Conservation (phyloP, 2,797 vertebrate species). For the Emys orbicularis region DNA sequence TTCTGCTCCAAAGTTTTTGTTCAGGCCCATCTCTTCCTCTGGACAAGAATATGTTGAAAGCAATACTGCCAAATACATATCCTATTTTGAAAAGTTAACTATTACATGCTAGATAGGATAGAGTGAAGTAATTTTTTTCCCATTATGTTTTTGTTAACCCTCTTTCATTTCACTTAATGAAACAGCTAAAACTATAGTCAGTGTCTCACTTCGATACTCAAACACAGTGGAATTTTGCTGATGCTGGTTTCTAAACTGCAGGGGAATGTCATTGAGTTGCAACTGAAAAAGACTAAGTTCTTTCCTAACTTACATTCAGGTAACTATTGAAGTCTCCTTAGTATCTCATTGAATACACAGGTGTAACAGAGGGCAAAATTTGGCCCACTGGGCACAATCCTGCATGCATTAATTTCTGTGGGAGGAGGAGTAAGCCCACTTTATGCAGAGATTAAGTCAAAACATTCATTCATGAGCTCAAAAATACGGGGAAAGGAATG, state of each 20-base stretch:
- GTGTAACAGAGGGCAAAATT: neutral
- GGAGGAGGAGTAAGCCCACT: neutral
- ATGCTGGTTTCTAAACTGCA: neutral
- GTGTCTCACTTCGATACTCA: constrained; percentile 25
- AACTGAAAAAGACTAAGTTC: neutral
- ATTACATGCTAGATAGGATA: constrained; percentile 65
- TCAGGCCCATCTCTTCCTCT: constrained; percentile 59
- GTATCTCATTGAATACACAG: neutral
- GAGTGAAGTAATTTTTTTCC: constrained; percentile 69
- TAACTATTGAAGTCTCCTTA: constrained; percentile 35
- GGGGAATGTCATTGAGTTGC: neutral
- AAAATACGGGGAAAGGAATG: neutral
- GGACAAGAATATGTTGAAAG: constrained; percentile 43
- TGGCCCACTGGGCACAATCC: neutral
- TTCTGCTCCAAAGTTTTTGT: constrained; percentile 49
- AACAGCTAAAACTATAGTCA: constrained; percentile 42
- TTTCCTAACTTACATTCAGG: constrained; percentile 5
- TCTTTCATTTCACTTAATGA: constrained; percentile 59
- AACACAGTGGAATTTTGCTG: too few relatives aligned
- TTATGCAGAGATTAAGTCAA: neutral
- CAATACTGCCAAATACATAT: constrained; percentile 57
- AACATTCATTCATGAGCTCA: neutral
- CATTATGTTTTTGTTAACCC: constrained; percentile 69
- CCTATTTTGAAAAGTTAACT: constrained; percentile 56
- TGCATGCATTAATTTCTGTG: neutral